Percentiles rank a stretch among this genome's conserved stretches.
Conservation (phyloP, 2,888 invertebrate genomes). For the Acanthopleura granulata region DNA sequence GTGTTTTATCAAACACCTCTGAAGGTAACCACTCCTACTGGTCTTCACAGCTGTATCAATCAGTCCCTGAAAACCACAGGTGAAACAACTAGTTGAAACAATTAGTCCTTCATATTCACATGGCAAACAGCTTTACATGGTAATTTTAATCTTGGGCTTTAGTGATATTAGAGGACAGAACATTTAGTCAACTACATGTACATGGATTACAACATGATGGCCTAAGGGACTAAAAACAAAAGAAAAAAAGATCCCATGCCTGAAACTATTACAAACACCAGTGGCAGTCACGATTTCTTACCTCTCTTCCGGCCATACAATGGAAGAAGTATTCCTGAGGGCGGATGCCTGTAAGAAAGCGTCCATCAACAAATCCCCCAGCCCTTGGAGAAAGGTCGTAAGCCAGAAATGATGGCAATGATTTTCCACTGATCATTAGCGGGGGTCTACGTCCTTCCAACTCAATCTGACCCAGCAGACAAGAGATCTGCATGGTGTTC, state of each 20-base stretch:
- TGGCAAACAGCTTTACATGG: no score
- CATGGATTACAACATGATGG: no score
- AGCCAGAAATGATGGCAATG: conserved; percentile 89
- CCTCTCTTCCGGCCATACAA: conserved; percentile 99
- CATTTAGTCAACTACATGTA: no score
- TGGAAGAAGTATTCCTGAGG: conserved; percentile 99
- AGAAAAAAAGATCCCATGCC: no score
- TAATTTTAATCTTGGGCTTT: no score
- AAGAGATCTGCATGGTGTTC: conserved; percentile 98
- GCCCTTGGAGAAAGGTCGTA: conserved; percentile 91
- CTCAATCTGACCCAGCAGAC: conserved; percentile 97
- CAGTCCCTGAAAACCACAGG: conserved; percentile 89
- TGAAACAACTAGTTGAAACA: not conserved
- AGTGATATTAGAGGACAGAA: no score
- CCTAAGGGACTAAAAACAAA: no score
- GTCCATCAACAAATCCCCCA: conserved; percentile 95
- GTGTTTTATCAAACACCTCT: conserved; percentile 97
- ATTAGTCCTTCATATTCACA: no score
- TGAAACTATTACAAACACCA: no score
- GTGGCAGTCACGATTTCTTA: conserved; percentile 58
- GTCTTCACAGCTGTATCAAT: conserved; percentile 99
- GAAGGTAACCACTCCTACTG: conserved; percentile 96
- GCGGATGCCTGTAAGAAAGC: conserved; percentile 98
- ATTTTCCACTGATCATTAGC: conserved; percentile 90
- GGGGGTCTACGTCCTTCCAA: conserved; percentile 98